Base-by-base conservation (phyloP, 2,113 vertebrate species). In the Tragelaphus buxtoni region DNA sequence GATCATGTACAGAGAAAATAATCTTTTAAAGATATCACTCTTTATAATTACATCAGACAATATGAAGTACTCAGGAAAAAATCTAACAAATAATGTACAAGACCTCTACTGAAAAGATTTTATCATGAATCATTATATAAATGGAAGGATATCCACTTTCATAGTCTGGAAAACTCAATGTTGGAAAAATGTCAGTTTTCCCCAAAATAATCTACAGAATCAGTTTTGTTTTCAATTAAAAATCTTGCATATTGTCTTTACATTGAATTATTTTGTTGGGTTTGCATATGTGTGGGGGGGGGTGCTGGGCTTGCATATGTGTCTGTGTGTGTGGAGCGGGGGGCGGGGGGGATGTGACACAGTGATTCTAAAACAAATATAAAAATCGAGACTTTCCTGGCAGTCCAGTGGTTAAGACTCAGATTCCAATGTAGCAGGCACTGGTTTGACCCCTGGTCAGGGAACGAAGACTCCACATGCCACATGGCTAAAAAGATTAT, bases 21-120 rank as follows among this genome's bases (percentile, higher is more conserved):
- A 69, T 69, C n/a, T 95, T 95, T 88, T 79, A n/a, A 88, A 91
- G 42, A 83, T 74, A 82, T 26, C 28, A 81, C 26, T 90, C 76
- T 49, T 65, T 95, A 79, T 39, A 90, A 86, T 11, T 76, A 17
- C 9, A 74, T 85, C 10, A 55, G 72, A 95, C 45, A 90, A 90
- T 81, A 82, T 17, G 6, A 94, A 94, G 35, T 60, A n/a, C 53
- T 74, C 53, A 42, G 35, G 42, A 74, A 60, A 17, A 82, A 72
- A 83, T 88, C 51, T 82, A 94, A 82, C 20, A 80, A 77, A 77
- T 80, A 56, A 80, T 8, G 30, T 49, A 88, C 26, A 83, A 94
- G 74, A 76, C 9, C 22, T 61, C 20, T 82, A 89, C 35, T 65
- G 28, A 65, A 58, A 93, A 83, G 22, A 90, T 51, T 79, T 84